These are phyloP conservation scores for Chymomyza fuscimana DNA, from an alignment of 2,888 invertebrate genomes.

Conservation along the genomic window DNA sequence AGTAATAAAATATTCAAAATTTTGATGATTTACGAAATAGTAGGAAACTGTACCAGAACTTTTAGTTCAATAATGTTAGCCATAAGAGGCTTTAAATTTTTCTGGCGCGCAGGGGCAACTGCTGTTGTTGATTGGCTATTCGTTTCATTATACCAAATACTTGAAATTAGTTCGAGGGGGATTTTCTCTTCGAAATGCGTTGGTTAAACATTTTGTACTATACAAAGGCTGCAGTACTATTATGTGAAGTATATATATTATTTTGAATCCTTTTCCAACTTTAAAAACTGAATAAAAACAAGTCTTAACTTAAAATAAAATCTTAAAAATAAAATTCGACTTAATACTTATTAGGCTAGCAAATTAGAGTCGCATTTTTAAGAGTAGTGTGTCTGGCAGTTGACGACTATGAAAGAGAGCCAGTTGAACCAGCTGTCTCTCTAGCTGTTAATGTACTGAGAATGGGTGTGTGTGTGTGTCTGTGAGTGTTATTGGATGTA, in stretches of 20 bases:
- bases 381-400: neutral
- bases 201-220: conserved; percentile 39
- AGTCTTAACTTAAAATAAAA: neutral
- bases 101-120: neutral
- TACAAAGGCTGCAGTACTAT: conserved; percentile 75
- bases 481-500: conserved; percentile 16
- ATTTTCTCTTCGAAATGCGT: conserved; percentile 11
- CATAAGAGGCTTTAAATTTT: neutral
- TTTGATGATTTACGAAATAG: neutral
- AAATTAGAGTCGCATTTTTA: conserved; percentile 6
- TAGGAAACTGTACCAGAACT: neutral
- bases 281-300: conserved; percentile 39
- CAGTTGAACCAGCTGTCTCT: neutral
- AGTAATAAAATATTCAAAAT: conserved; percentile 37
- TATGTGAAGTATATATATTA: conserved; percentile 77
- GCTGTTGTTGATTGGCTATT: conserved; percentile 11
- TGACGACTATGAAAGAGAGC: neutral
- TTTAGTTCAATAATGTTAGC: neutral
- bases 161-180: neutral
- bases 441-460: conserved; percentile 3
- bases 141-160: neutral
- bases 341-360: conserved; percentile 4
- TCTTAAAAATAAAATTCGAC: conserved; percentile 18
- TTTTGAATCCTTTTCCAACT: conserved; percentile 58
- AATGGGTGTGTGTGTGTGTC: conserved; percentile 19